phyloP scores from a whole-genome alignment of 1,140 invertebrate species.

The Oscheius sp. region DNA sequence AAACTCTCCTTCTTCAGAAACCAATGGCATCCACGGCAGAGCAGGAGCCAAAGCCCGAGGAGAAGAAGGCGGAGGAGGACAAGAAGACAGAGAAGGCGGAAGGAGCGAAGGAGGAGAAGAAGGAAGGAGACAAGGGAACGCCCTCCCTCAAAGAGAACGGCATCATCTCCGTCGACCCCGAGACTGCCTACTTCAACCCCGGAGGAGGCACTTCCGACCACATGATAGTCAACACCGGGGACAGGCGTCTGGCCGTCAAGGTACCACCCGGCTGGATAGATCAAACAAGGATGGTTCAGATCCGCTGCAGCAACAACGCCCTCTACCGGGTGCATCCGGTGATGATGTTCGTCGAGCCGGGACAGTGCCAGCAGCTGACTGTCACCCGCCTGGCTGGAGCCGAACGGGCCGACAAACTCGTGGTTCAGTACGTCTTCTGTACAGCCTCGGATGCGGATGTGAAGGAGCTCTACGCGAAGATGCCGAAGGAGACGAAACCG shows the following conservation, averaged over 20 bases:
- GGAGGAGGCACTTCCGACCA: background rate
- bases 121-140: background rate
- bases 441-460: background rate
- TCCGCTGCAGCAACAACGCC: constrained; percentile 7
- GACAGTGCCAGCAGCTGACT: background rate
- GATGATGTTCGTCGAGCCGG: constrained; percentile 2
- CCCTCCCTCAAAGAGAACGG: too few relatives aligned
- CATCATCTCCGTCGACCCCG: background rate
- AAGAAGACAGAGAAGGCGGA: background rate
- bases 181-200: background rate
- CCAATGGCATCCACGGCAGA: too few relatives aligned
- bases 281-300: too few relatives aligned
- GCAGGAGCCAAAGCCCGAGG: background rate
- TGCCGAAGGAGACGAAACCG: background rate
- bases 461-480: background rate
- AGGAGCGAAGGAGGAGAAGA: background rate
- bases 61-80: background rate
- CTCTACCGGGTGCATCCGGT: constrained; percentile 13
- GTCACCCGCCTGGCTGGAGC: background rate
- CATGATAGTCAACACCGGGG: background rate
- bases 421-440: constrained; percentile 1
- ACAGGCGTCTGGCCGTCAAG: background rate
- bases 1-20: too few relatives aligned
- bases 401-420: constrained; percentile 10
- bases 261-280: too few relatives aligned